Evolutionary conservation across 2,888 invertebrate genomes (phyloP), one percentile per base, ranked within the genome.

Genomic region (Carterocephalus palaemon): DNA sequence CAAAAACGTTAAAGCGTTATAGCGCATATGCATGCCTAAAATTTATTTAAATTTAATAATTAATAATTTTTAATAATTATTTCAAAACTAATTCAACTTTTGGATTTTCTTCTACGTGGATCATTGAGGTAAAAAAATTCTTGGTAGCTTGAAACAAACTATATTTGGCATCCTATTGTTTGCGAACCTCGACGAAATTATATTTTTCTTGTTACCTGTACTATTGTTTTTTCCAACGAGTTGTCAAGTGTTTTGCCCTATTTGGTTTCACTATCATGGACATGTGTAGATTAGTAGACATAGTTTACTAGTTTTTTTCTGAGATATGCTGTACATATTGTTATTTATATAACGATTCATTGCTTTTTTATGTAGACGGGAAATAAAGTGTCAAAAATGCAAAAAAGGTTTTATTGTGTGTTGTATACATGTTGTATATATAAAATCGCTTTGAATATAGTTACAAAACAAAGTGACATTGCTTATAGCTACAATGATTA

Each of bases 241-340:
- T 12, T 36, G 22, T 43, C 23, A 37, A 45, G 45, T 37, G 37
- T 45, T 45, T 45, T 38, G 37, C 31, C 37, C 45, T 32, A 38
- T 45, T 31, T 45, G 43, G 36, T 37, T 43, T 45, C 43, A 45
- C 37, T 45, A 29, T 37, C 37, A 45, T 45, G 37, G 31, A n/a
- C 37, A 17, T 31, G 37, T 37, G 15, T 23, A 31, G 29, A 12
- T 37, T 17, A 36, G 36, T 19, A 29, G 36, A 31, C 24, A 23
- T 19, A 33, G 16, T 29, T 15, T 36, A 36, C 3, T 19, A 3
- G 17, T 20, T 9, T 42, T 9, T 42, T 13, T 8, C 8, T 26
- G 26, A 12, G 34, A 15, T 20, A 6, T 7, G 5, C 31, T 16
- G 13, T 36, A n/a, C n/a, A n/a, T n/a, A 36, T 36, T 24, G 2